Conservation (phyloP, 1,140 invertebrate genomes). For the Hycleus cichorii region DNA sequence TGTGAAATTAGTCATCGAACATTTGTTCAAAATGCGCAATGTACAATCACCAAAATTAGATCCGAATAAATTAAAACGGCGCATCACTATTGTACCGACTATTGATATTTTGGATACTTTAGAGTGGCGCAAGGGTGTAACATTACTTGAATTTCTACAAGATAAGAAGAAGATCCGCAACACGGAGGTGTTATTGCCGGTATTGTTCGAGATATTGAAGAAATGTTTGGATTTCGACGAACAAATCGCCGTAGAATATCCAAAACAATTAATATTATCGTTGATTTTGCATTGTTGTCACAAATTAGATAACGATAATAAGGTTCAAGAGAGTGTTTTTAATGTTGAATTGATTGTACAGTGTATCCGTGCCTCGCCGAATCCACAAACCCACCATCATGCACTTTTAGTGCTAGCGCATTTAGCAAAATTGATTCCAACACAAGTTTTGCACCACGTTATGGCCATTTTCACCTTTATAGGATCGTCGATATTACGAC, state of each 20-base stretch:
- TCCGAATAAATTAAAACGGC: constrained; percentile 33
- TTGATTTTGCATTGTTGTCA: constrained; percentile 64
- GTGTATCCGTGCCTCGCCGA: constrained; percentile 80
- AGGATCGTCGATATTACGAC: constrained; percentile 80
- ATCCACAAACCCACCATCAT: constrained; percentile 91
- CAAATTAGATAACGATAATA: constrained; percentile 43
- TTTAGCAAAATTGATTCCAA: constrained; percentile 65
- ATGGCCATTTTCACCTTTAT: constrained; percentile 96
- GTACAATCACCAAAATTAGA: constrained; percentile 31
- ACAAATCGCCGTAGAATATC: constrained; percentile 78
- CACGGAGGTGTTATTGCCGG: constrained; percentile 55
- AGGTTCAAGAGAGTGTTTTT: constrained; percentile 52
- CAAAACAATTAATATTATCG: constrained; percentile 78
- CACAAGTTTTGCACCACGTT: constrained; percentile 80
- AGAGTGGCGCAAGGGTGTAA: constrained; percentile 71
- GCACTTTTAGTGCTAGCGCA: constrained; percentile 74
- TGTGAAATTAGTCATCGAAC: constrained; percentile 52
- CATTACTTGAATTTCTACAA: constrained; percentile 78
- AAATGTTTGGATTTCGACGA: constrained; percentile 73
- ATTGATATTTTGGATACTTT: constrained; percentile 52
- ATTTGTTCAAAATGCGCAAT: constrained; percentile 53
- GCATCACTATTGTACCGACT: constrained; percentile 44
- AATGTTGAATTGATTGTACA: constrained; percentile 79
- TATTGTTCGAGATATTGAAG: constrained; percentile 75
- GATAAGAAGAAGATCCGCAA: constrained; percentile 68